Percentiles rank a stretch among this genome's conserved stretches.
Conservation (phyloP, 2,888 invertebrate genomes). For the Pegoplata infirma region DNA sequence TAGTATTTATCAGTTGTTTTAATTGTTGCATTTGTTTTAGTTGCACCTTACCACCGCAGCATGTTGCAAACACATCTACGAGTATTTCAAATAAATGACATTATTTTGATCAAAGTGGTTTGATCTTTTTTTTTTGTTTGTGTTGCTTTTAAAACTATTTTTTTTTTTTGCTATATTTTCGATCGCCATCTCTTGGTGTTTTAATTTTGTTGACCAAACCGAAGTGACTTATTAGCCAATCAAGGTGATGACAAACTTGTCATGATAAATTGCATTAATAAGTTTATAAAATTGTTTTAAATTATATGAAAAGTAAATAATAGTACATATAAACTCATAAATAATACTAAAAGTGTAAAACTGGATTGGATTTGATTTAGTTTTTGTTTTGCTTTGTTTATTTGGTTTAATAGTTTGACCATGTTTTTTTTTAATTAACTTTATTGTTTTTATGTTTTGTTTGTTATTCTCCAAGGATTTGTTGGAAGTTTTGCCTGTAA, state of each 20-base stretch:
- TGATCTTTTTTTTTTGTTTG: conserved; percentile 35
- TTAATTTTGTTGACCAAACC: conserved; percentile 12
- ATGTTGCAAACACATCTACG: conserved; percentile 44
- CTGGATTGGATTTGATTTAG: conserved; percentile 28
- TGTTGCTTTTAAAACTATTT: background rate
- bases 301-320: conserved; percentile 4
- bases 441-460: conserved; percentile 10
- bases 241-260: conserved; percentile 58
- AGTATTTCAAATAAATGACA: conserved; percentile 48
- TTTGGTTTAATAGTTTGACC: conserved; percentile 12
- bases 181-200: conserved; percentile 9
- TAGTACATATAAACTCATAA: background rate
- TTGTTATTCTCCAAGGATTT: conserved; percentile 42
- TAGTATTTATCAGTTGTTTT: conserved; percentile 44
- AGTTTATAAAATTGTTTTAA: conserved; percentile 51
- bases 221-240: conserved; percentile 57
- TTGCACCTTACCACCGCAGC: conserved; percentile 51
- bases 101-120: conserved; percentile 40
- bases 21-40: conserved; percentile 52
- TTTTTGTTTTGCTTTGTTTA: no score
- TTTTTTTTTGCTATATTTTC: conserved; percentile 19
- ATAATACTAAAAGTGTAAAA: background rate
- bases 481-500: conserved; percentile 2
- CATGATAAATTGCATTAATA: conserved; percentile 54
- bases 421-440: conserved; percentile 35